A percentile compares a stretch with the other conserved stretches of the same genome.
phyloP scores from a whole-genome alignment of 2,888 invertebrate species.

The Hedychridium roseum region DNA sequence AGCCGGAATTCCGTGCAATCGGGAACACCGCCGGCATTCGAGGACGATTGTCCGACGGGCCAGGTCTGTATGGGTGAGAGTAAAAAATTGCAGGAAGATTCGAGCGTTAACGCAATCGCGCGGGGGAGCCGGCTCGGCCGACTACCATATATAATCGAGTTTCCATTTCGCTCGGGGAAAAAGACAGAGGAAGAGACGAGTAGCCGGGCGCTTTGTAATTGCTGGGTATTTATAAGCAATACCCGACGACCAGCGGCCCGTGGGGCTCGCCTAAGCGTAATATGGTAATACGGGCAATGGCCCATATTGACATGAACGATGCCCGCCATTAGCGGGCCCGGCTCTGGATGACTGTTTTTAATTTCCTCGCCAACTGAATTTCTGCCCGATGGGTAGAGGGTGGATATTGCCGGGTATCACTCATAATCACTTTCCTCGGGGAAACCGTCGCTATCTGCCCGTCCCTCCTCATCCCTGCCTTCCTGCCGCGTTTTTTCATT shows the following conservation, averaged over 20 bases:
- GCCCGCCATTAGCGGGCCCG: constrained; percentile 59
- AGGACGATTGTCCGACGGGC: too few relatives aligned
- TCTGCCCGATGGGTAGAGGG: constrained; percentile 52
- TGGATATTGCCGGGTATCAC: constrained; percentile 62
- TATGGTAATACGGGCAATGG: constrained; percentile 64
- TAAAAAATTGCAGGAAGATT: constrained; percentile 30
- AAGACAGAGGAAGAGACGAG: constrained; percentile 18
- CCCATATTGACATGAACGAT: constrained; percentile 65
- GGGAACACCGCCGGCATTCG: too few relatives aligned
- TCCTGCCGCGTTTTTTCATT: neutral
- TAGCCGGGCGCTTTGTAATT: constrained; percentile 53
- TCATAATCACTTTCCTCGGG: constrained; percentile 58
- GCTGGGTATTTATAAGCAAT: constrained; percentile 64
- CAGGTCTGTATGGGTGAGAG: too few relatives aligned
- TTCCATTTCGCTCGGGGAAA: constrained; percentile 33
- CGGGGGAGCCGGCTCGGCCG: constrained; percentile 28
- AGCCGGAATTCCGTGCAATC: too few relatives aligned
- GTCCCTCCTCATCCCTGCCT: constrained; percentile 7
- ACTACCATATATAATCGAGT: constrained; percentile 44
- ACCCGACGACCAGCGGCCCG: constrained; percentile 40
- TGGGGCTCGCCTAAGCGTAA: constrained; percentile 50
- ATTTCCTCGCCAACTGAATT: constrained; percentile 63
- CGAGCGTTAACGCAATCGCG: constrained; percentile 39
- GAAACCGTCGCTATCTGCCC: constrained; percentile 23
- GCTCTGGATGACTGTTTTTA: constrained; percentile 61